Evolutionary conservation across 2,888 invertebrate genomes (phyloP).

Genomic region (Pyrochroa serraticornis): DNA sequence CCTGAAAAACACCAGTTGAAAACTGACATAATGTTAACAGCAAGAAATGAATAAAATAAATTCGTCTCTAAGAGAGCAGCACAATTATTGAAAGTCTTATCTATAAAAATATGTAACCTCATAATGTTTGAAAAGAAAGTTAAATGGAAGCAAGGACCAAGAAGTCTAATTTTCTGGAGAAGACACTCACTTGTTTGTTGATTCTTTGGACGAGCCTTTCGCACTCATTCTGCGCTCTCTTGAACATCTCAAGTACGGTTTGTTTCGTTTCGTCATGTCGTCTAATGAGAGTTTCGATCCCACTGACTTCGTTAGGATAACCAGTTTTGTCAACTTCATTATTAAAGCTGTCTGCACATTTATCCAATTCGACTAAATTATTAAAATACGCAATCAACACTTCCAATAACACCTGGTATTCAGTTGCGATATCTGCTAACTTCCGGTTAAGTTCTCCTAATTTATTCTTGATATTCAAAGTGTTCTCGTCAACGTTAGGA

Average conservation of each 20-base stretch:
- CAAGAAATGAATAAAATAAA: no score
- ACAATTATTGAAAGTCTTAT: no score
- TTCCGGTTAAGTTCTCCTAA: constrained; percentile 70
- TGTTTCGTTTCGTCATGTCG: constrained; percentile 72
- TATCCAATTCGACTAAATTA: constrained; percentile 68
- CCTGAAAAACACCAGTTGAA: constrained; percentile 50
- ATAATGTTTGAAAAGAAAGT: no score
- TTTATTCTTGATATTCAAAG: constrained; percentile 69
- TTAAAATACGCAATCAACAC: constrained; percentile 75
- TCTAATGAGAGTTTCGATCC: constrained; percentile 63
- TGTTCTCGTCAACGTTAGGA: constrained; percentile 58
- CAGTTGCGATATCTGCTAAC: constrained; percentile 69
- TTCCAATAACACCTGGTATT: constrained; percentile 70
- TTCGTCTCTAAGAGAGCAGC: no score
- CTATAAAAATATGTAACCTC: no score
- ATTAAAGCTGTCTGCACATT: constrained; percentile 65
- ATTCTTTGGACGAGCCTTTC: constrained; percentile 72
- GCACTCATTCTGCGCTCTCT: constrained; percentile 70
- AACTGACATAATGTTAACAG: constrained; percentile 41
- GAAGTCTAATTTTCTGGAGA: no score
- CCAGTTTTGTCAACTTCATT: constrained; percentile 52
- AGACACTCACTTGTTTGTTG: constrained; percentile 64
- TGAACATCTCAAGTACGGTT: constrained; percentile 69
- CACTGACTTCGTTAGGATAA: constrained; percentile 58
- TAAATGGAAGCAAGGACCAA: no score